Percentiles rank a stretch among this genome's conserved stretches.
These are phyloP conservation scores for Caenorhabditis sp. DNA, from an alignment of 2,888 invertebrate species.

Conservation along the genomic window DNA sequence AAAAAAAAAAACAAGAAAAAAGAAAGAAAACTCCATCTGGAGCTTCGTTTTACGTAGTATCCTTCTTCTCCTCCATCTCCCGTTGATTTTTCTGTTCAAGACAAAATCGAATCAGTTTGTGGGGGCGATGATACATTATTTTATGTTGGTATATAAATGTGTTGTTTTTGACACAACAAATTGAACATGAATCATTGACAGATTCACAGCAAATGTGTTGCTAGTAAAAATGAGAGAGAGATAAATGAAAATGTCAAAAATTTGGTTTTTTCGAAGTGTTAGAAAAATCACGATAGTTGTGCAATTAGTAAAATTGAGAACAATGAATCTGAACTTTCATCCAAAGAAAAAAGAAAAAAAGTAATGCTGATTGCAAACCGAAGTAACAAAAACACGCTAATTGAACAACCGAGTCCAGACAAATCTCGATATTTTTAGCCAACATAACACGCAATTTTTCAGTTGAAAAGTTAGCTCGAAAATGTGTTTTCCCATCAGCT, in stretches of 20 bases:
- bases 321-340: too few species aligned
- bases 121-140: constrained; percentile 1
- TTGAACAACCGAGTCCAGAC: too few species aligned
- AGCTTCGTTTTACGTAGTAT: neutral
- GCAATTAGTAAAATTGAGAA: too few species aligned
- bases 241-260: neutral
- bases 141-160: constrained; percentile 1
- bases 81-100: neutral
- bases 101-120: constrained; percentile 1
- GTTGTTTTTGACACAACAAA: constrained; percentile 1
- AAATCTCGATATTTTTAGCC: too few species aligned
- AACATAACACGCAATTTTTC: too few species aligned
- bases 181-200: neutral
- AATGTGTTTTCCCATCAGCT: too few species aligned
- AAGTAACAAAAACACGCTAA: too few species aligned
- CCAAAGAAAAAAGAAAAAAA: too few species aligned
- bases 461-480: too few species aligned
- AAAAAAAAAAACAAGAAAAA: neutral
- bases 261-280: too few species aligned
- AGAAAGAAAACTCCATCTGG: neutral
- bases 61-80: neutral
- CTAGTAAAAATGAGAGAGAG: neutral
- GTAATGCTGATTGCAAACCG: too few species aligned
- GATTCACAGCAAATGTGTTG: neutral
- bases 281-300: too few species aligned